These are phyloP conservation scores for Megaceryle alcyon DNA, from an alignment of 2,797 vertebrate species.

Conservation along the genomic window DNA sequence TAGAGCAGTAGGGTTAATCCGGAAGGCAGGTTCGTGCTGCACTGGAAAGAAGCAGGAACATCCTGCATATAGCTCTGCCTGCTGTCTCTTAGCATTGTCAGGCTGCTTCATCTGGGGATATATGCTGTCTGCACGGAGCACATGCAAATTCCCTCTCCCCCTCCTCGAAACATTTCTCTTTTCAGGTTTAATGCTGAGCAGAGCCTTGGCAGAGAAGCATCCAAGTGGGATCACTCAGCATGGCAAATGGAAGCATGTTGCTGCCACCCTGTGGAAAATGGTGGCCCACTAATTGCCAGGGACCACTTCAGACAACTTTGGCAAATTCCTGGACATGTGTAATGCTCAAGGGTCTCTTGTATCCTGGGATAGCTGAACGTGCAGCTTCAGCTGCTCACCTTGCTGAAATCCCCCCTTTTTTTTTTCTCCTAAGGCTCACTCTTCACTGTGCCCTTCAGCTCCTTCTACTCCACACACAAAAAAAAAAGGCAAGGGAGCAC, in stretches of 20 bases:
- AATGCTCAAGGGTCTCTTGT: not conserved
- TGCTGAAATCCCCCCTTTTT: not conserved
- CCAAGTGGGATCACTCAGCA: not conserved
- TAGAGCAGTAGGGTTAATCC: not conserved
- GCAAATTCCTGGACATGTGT: not conserved
- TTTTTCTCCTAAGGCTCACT: not conserved
- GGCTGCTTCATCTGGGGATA: not conserved
- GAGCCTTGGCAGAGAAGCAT: not conserved
- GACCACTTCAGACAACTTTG: not conserved
- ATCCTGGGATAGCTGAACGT: fast-evolving
- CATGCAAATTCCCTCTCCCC: not conserved
- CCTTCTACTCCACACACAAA: not conserved
- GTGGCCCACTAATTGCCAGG: not conserved
- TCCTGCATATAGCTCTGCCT: not conserved
- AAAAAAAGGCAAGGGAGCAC: not conserved
- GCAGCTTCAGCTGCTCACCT: not conserved
- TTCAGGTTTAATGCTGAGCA: not conserved
- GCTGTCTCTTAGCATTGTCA: not conserved
- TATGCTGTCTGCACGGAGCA: not conserved
- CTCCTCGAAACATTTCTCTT: slow-evolving; percentile 7
- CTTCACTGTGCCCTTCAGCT: not conserved
- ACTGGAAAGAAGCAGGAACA: not conserved
- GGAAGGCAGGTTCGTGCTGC: not conserved
- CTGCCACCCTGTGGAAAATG: slow-evolving; percentile 61
- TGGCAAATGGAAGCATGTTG: slow-evolving; percentile 7